Base-by-base conservation (phyloP, 2,113 vertebrate species). In the Rallus limicola region DNA sequence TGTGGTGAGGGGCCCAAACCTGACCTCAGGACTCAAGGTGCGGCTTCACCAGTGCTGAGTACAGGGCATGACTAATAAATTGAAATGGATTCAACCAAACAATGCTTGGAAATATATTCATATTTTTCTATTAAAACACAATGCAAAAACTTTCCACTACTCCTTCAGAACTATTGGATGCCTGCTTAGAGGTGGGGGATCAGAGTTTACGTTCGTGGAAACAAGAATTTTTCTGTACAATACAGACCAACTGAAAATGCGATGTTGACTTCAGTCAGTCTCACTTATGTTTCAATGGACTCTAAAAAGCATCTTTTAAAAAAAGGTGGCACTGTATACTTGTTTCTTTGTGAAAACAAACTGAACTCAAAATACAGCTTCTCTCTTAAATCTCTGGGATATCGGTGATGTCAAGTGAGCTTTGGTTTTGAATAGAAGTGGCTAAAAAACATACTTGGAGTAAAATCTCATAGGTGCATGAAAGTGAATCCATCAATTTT, bases 401-500 rank as follows among this genome's bases (percentile, higher is more conserved):
- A 86, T 38, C 91, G 78, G 92, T 19, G 42, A 53, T 31, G 60
- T 74, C 86, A 92, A 40, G 28, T 34, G 44, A 80, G 58, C 76
- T 71, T 83, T 75, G 58, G 86, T 84, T 93, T 62, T 88, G 42
- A 44, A 42, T 18, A 64, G 13, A 76, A 93, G 53, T 48, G 38
- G 48, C 58, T 88, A 42, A 79, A 88, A 83, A 93, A 23, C 70
- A 40, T 26, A 69, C 58, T 89, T 76, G 50, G 67, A 72, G 28
- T 67, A 87, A 87, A 95, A 88, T 18, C 82, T 90, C 70, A 84
- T 0, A 72, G 71, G 67, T 2, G 3, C 58, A 82, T 64, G 56
- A 74, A 90, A 79, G 40, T 44, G 44, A 78, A 94, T 88, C 69
- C 65, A 94, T 94, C 84, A 64, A 86, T 83, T 75, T 89, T 52